Conservation (phyloP, 2,113 vertebrate species). For the Scortum barcoo region DNA sequence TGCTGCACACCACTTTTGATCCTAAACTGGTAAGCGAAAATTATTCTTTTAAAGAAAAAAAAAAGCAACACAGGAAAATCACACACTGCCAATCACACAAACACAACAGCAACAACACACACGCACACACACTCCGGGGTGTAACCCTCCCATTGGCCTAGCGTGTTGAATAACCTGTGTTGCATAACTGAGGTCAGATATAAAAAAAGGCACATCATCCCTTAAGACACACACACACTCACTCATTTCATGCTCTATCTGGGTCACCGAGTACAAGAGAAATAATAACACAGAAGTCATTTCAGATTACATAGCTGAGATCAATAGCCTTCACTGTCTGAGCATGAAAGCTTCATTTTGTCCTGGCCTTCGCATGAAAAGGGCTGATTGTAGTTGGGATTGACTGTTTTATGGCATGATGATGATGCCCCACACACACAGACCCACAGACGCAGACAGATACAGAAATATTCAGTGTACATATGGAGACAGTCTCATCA, state of each 20-base stretch:
- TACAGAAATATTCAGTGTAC: background rate
- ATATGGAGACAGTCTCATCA: background rate
- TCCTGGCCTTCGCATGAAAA: constrained; percentile 54
- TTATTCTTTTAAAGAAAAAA: constrained; percentile 22
- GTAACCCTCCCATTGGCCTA: constrained; percentile 42
- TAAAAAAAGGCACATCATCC: constrained; percentile 70
- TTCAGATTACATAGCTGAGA: constrained; percentile 68
- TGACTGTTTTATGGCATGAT: constrained; percentile 56
- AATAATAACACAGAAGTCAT: constrained; percentile 73
- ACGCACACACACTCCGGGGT: constrained; percentile 25
- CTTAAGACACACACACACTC: constrained; percentile 55
- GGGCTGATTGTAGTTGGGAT: constrained; percentile 57
- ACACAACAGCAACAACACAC: background rate
- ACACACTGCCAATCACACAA: constrained; percentile 9
- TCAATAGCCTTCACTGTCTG: constrained; percentile 73
- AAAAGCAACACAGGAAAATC: constrained; percentile 16
- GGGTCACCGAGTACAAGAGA: constrained; percentile 68
- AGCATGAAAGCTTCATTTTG: constrained; percentile 64
- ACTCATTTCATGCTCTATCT: constrained; percentile 52
- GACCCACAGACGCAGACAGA: constrained; percentile 6
- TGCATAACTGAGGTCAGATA: constrained; percentile 76
- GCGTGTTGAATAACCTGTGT: constrained; percentile 76
- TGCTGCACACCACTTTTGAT: constrained; percentile 45
- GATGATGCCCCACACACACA: constrained; percentile 29
- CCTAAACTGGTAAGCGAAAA: constrained; percentile 45